phyloP scores from a whole-genome alignment of 2,888 invertebrate species.

The Charanyca ferruginea region DNA sequence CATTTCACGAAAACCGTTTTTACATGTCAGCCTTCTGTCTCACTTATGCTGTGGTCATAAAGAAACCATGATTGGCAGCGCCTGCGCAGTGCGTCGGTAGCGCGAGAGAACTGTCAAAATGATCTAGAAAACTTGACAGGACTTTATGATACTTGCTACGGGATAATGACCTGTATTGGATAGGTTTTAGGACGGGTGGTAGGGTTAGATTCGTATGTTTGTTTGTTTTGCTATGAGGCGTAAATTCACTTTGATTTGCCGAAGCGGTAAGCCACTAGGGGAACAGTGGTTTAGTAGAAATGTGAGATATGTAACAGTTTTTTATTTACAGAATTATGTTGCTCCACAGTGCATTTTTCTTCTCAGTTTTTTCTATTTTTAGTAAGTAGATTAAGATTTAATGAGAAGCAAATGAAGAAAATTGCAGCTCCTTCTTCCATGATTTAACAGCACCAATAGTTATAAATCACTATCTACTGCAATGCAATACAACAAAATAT shows the following conservation, averaged over 20 bases:
- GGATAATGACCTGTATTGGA: slow-evolving; percentile 49
- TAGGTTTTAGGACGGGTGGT: slow-evolving; percentile 44
- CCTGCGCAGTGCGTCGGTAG: slow-evolving; percentile 73
- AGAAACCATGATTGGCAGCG: slow-evolving; percentile 75
- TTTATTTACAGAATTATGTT: too few relatives aligned
- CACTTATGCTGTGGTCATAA: slow-evolving; percentile 26
- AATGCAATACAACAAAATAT: too few relatives aligned
- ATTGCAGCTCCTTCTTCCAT: neutral
- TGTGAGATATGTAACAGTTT: neutral
- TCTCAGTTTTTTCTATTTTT: too few relatives aligned
- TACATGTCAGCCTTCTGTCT: slow-evolving; percentile 26
- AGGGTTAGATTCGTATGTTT: slow-evolving; percentile 62
- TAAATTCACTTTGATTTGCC: slow-evolving; percentile 76
- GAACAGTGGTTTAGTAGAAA: slow-evolving; percentile 36
- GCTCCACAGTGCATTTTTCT: too few relatives aligned
- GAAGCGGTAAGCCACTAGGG: slow-evolving; percentile 78
- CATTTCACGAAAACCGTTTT: neutral
- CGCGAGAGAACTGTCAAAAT: slow-evolving; percentile 87
- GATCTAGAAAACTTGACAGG: slow-evolving; percentile 75
- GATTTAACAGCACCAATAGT: too few relatives aligned
- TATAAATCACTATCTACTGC: too few relatives aligned
- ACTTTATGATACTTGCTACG: slow-evolving; percentile 36
- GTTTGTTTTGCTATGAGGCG: slow-evolving; percentile 74
- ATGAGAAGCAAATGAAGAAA: too few relatives aligned
- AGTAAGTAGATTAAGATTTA: too few relatives aligned